Conservation (phyloP, 2,888 invertebrate genomes). For the Rambutsinella grinnellia region DNA sequence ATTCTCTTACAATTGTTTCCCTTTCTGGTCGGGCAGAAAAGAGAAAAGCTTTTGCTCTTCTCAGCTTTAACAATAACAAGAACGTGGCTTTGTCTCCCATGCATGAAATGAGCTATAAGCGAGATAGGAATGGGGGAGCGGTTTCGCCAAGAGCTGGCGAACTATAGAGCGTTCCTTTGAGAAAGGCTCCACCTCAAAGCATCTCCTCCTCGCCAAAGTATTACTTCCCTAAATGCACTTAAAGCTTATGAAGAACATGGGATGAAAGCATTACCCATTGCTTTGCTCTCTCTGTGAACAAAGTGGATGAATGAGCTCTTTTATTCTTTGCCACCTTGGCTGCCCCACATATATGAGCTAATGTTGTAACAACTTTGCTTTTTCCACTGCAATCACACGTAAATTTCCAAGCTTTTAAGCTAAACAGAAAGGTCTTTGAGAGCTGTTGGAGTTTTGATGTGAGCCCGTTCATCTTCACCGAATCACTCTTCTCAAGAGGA, state of each 20-base stretch:
- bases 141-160: conserved; percentile 37
- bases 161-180: conserved; percentile 25
- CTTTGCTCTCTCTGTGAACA: no score
- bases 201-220: conserved; percentile 40
- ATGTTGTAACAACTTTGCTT: no score
- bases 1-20: no score
- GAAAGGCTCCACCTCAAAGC: conserved; percentile 44
- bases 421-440: not conserved
- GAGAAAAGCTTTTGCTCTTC: not conserved
- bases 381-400: conserved; percentile 10
- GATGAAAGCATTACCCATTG: conserved; percentile 20
- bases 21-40: not conserved
- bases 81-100: conserved; percentile 17
- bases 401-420: conserved; percentile 36
- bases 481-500: conserved; percentile 11
- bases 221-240: no score
- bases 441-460: conserved; percentile 1
- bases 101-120: not conserved
- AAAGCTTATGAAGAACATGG: not conserved
- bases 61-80: not conserved
- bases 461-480: no score
- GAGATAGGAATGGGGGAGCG: conserved; percentile 39
- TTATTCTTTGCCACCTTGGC: conserved; percentile 52
- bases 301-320: conserved; percentile 25
- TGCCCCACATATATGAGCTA: conserved; percentile 36